phyloP scores from a whole-genome alignment of 2,113 vertebrate species.

The Oncorhynchus kisutch region DNA sequence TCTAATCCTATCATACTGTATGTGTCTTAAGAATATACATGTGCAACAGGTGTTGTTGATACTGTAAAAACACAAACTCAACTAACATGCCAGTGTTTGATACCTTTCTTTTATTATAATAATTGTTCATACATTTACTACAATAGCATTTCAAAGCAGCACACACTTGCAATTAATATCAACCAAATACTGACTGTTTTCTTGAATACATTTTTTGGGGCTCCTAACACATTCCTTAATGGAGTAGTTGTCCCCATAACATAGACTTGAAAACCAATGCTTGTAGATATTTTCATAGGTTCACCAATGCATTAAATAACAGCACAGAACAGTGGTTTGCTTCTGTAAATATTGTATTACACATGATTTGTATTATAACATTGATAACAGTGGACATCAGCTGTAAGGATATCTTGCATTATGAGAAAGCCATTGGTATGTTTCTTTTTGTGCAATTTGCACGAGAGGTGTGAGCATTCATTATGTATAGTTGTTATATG shows the following conservation, averaged over 20 bases:
- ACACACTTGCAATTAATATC: neutral
- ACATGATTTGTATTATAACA: constrained; percentile 42
- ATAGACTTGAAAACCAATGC: constrained; percentile 47
- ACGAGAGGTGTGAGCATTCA: neutral
- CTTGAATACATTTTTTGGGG: neutral
- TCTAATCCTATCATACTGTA: neutral
- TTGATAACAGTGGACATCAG: neutral
- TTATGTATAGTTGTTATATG: neutral
- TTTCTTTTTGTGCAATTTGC: neutral
- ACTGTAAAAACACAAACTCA: neutral
- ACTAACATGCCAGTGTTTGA: neutral
- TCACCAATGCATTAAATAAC: constrained; percentile 39
- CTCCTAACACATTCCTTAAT: neutral
- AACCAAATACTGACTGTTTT: neutral
- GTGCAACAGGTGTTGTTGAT: too few relatives aligned
- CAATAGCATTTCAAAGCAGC: neutral
- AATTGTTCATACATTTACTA: neutral
- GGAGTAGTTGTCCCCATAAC: constrained; percentile 2
- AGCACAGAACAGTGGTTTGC: constrained; percentile 47
- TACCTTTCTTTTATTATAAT: neutral
- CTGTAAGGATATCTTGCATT: neutral
- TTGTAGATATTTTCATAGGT: constrained; percentile 65
- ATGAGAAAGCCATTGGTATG: neutral
- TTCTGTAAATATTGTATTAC: constrained; percentile 56
- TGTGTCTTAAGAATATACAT: neutral